Base-by-base conservation (phyloP, 2,113 vertebrate genomes). In the Microcebus murinus region DNA sequence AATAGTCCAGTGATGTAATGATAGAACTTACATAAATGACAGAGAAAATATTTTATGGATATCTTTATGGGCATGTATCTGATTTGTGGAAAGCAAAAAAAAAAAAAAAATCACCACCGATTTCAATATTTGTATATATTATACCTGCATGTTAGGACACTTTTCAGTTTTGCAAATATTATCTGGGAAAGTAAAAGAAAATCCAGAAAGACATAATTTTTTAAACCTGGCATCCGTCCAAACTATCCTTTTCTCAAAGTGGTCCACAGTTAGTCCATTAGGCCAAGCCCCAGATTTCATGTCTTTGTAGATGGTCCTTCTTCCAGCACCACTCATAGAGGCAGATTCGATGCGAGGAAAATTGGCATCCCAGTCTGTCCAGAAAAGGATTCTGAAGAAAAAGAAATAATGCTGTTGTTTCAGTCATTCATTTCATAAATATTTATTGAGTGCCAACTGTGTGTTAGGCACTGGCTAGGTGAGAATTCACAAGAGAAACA, bases 351-450 rank as follows among this genome's bases (percentile, higher is more conserved):
- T 99, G 42, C 99, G 99, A 91, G 99, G 99, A 96, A 99, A 99
- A 71, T 99, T 99, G 42, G 99, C 99, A 98, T 99, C 99, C 99
- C 99, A 99, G 98, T 99, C 99, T 9, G 99, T 99, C 99, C 99
- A 99, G 98, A 99, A 99, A 39, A 99, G 98, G 97, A 99, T 99
- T 97, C 99, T 99, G 93, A 97, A 79, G 71, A 98, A 71, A 87
- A 96, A 96, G 23, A 90, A 71, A 92, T 21, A 61, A 89, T 55
- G 5, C 1, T 48, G 65, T 68, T 83, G 21, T 50, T 87, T 83
- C 14, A 96, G 15, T 61, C 18, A n/a, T 36, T 68, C 39, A 77
- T 80, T 85, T 83, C 31, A 73, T 59, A 93, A 85, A 21, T 84
- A 80, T 9, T 82, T 42, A 86, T 9, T 73, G 31, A 81, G 74